Conservation (phyloP, 64 coral and sea anemone genomes). For the Actinia equina region DNA sequence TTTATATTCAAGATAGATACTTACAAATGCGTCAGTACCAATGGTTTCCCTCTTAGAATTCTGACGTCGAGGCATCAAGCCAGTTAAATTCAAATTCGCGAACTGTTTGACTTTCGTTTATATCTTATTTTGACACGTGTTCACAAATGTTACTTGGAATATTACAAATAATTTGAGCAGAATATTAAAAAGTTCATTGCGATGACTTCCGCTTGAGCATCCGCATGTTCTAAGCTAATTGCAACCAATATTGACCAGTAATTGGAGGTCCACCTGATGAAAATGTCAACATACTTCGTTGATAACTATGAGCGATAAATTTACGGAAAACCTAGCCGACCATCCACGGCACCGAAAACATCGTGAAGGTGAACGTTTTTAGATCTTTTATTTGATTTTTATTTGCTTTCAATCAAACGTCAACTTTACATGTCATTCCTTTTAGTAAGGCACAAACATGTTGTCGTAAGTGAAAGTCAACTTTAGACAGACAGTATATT, state of each 20-base stretch:
- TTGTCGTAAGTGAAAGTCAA: background rate
- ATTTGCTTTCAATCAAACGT: background rate
- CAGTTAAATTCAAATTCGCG: too few relatives aligned
- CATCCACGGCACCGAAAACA: background rate
- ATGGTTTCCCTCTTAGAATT: too few relatives aligned
- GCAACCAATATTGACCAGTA: background rate
- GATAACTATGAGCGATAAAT: background rate
- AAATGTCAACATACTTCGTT: background rate
- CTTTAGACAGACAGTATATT: background rate
- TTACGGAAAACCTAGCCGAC: background rate
- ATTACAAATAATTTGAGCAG: too few relatives aligned
- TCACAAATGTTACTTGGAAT: too few relatives aligned
- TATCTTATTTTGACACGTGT: too few relatives aligned
- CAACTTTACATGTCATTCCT: background rate
- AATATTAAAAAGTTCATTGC: too few relatives aligned
- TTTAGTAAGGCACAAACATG: background rate
- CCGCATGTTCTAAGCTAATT: background rate
- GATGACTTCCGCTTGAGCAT: background rate
- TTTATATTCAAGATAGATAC: too few relatives aligned
- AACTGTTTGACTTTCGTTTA: too few relatives aligned
- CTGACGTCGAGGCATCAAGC: too few relatives aligned
- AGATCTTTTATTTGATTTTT: background rate
- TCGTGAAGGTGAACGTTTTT: background rate
- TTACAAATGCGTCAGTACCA: too few relatives aligned
- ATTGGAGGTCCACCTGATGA: background rate